Conservation (phyloP, 2,797 vertebrate species). For the Muraenolepis orangiensis region DNA sequence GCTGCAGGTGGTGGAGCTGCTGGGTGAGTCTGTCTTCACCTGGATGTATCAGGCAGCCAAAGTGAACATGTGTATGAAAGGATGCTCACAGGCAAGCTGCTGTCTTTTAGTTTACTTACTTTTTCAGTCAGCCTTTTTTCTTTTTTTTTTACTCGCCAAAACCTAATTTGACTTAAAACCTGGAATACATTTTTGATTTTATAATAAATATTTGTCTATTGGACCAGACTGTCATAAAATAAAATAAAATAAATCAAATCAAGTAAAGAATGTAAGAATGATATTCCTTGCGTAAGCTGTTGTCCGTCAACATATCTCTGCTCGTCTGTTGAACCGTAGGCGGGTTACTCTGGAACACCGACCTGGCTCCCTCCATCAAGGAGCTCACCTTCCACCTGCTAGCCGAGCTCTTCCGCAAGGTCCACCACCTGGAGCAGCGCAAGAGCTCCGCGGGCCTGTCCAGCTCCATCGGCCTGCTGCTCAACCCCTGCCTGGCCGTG, state of each 20-base stretch:
- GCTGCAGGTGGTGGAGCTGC: conserved; percentile 91
- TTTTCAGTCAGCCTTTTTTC: too few relatives aligned
- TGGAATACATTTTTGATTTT: background rate
- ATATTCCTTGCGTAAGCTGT: background rate
- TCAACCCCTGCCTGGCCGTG: conserved; percentile 94
- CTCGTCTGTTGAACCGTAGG: conserved; percentile 65
- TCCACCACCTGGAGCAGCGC: conserved; percentile 87
- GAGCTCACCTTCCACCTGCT: conserved; percentile 91
- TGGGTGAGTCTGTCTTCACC: conserved; percentile 75
- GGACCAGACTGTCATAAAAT: background rate
- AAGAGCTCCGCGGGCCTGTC: conserved; percentile 84
- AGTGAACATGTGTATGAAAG: too few relatives aligned
- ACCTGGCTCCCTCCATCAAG: conserved; percentile 90
- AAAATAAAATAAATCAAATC: too few relatives aligned
- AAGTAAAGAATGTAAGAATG: too few relatives aligned
- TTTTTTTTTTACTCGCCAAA: too few relatives aligned
- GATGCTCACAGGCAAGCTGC: too few relatives aligned
- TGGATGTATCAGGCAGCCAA: background rate
- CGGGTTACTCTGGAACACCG: conserved; percentile 94
- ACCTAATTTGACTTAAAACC: too few relatives aligned
- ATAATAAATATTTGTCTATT: background rate
- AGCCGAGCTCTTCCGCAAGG: conserved; percentile 91
- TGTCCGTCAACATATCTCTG: background rate
- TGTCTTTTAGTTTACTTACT: too few relatives aligned
- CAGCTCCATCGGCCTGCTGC: conserved; percentile 90